A percentile compares a stretch with the other conserved stretches of the same genome.
phyloP scores from a whole-genome alignment of 2,797 vertebrate species.

The Danio jaintianensis region DNA sequence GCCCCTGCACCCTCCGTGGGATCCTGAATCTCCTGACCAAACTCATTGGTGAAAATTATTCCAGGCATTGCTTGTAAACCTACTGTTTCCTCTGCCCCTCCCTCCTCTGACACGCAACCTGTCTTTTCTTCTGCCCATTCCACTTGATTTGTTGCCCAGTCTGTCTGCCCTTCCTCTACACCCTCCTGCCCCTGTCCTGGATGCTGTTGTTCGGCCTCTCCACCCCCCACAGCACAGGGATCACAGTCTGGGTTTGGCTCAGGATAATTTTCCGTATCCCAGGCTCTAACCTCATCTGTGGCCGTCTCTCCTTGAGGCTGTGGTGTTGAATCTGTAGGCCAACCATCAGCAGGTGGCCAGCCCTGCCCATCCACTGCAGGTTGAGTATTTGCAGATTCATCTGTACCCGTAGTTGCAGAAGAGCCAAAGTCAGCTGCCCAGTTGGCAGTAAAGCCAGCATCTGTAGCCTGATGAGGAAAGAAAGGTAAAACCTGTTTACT shows the following conservation, averaged over 20 bases:
- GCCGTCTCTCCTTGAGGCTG: conserved; percentile 68
- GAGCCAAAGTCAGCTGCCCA: conserved; percentile 86
- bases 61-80: conserved; percentile 73
- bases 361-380: conserved; percentile 67
- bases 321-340: conserved; percentile 63
- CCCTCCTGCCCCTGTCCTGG: conserved; percentile 43
- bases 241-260: conserved; percentile 71
- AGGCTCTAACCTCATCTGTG: conserved; percentile 75
- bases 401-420: conserved; percentile 12
- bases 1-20: conserved; percentile 51
- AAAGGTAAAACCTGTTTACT: conserved; percentile 61
- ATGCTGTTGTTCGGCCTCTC: conserved; percentile 52
- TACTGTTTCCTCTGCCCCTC: conserved; percentile 31
- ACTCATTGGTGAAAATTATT: conserved; percentile 77
- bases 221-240: conserved; percentile 54
- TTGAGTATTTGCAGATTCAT: conserved; percentile 56
- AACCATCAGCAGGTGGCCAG: conserved; percentile 68
- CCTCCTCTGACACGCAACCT: conserved; percentile 46
- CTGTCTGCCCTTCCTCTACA: conserved; percentile 44
- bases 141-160: conserved; percentile 49
- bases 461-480: conserved; percentile 80
- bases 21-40: conserved; percentile 72
- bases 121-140: conserved; percentile 38
- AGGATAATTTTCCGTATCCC: conserved; percentile 69
- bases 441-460: conserved; percentile 71